Evolutionary conservation across 2,797 vertebrate genomes (phyloP).

Genomic region (Fundulus diaphanus): DNA sequence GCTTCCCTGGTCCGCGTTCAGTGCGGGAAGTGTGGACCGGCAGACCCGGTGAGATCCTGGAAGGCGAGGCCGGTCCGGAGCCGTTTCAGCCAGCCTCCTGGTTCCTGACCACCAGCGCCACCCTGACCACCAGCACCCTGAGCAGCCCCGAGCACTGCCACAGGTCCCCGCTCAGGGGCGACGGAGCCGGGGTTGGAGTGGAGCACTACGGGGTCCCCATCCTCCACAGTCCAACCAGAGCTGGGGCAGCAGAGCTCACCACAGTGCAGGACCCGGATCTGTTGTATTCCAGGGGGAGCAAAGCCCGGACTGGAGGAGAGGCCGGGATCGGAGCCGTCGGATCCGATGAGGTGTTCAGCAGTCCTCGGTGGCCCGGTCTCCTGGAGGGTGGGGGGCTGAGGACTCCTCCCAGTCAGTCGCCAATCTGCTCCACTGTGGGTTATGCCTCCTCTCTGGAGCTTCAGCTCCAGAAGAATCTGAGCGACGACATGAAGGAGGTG

Average conservation of each 20-base stretch:
- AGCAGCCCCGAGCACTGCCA: constrained; percentile 93
- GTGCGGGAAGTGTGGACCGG: constrained; percentile 67
- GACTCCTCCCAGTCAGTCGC: constrained; percentile 80
- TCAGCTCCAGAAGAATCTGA: constrained; percentile 93
- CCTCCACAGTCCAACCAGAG: constrained; percentile 88
- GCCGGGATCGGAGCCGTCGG: constrained; percentile 67
- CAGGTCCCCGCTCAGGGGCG: constrained; percentile 81
- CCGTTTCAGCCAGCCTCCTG: constrained; percentile 89
- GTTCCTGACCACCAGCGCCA: constrained; percentile 96
- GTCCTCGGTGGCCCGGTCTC: constrained; percentile 87
- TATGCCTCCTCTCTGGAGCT: constrained; percentile 88
- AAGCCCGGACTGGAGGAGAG: constrained; percentile 73
- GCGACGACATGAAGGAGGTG: constrained; percentile 98
- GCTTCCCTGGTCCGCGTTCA: constrained; percentile 72
- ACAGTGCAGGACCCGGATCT: constrained; percentile 77
- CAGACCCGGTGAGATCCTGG: constrained; percentile 70
- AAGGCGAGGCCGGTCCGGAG: constrained; percentile 70
- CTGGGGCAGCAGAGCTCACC: constrained; percentile 40
- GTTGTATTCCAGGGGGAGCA: constrained; percentile 71
- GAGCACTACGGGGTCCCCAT: constrained; percentile 88
- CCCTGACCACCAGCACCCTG: constrained; percentile 94
- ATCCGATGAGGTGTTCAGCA: constrained; percentile 83
- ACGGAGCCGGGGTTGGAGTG: constrained; percentile 57
- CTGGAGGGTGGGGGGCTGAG: constrained; percentile 81
- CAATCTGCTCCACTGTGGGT: constrained; percentile 87